Evolutionary conservation across 2,888 invertebrate genomes (phyloP).

Genomic region (Hypomecis punctinalis): DNA sequence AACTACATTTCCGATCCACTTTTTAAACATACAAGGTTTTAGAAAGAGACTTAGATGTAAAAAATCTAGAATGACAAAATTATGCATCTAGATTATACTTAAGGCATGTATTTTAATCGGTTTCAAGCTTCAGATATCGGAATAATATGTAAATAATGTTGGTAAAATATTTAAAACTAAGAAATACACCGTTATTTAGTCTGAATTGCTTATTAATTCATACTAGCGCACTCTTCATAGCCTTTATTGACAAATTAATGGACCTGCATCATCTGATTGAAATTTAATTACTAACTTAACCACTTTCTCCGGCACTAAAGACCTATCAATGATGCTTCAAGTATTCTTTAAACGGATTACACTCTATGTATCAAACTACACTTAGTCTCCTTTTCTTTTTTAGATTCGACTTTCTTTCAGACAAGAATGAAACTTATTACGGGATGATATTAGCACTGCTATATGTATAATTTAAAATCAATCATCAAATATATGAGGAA

Average conservation of each 20-base stretch:
- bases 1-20: not conserved
- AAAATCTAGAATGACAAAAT: not conserved
- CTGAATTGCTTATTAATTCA: slow-evolving; percentile 9
- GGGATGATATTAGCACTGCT: too few relatives aligned
- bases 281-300: slow-evolving; percentile 1
- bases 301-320: slow-evolving; percentile 6
- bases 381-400: too few relatives aligned
- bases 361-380: too few relatives aligned
- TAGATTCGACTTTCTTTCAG: too few relatives aligned
- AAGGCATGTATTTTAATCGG: slow-evolving; percentile 4
- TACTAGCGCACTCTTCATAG: not conserved
- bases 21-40: not conserved
- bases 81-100: slow-evolving; percentile 11
- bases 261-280: slow-evolving; percentile 2
- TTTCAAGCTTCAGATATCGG: not conserved
- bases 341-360: too few relatives aligned
- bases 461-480: too few relatives aligned
- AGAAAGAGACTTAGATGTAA: not conserved
- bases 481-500: too few relatives aligned
- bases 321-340: not conserved
- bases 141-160: slow-evolving; percentile 13
- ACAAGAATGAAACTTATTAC: too few relatives aligned
- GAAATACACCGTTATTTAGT: slow-evolving; percentile 6
- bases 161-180: slow-evolving; percentile 1
- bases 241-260: not conserved